These are phyloP conservation scores for Pedionomus torquatus DNA, from an alignment of 2,113 vertebrate species.

Conservation along the genomic window DNA sequence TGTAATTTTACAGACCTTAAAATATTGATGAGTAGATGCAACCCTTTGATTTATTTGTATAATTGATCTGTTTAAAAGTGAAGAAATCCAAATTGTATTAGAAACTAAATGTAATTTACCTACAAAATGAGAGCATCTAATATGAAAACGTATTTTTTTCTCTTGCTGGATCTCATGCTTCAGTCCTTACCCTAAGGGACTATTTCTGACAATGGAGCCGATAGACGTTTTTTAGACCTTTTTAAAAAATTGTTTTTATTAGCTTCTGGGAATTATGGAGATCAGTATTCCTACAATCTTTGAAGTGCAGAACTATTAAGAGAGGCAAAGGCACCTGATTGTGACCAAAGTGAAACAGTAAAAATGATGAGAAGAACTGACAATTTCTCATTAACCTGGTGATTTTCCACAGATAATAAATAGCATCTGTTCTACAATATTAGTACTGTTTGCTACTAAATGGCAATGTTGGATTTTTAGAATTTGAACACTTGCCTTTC, in stretches of 20 bases:
- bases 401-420: not conserved
- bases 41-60: not conserved
- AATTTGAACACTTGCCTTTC: not conserved
- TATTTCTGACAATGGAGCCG: not conserved
- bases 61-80: not conserved
- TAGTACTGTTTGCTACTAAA: not conserved
- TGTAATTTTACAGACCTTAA: not conserved
- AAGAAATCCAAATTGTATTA: not conserved
- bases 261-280: rapidly evolving
- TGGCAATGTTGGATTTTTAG: not conserved
- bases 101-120: not conserved
- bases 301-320: rapidly evolving
- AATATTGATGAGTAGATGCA: not conserved
- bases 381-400: not conserved
- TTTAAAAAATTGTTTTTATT: not conserved
- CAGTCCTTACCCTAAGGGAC: not conserved
- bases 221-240: not conserved
- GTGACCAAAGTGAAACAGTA: not conserved
- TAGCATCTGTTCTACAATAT: not conserved
- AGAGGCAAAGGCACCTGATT: not conserved
- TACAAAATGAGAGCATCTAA: not conserved
- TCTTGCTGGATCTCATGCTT: not conserved
- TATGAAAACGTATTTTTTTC: not conserved
- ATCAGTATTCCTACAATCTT: not conserved
- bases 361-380: not conserved